Conservation (phyloP, 2,797 vertebrate genomes). For the Danio albolineatus region DNA sequence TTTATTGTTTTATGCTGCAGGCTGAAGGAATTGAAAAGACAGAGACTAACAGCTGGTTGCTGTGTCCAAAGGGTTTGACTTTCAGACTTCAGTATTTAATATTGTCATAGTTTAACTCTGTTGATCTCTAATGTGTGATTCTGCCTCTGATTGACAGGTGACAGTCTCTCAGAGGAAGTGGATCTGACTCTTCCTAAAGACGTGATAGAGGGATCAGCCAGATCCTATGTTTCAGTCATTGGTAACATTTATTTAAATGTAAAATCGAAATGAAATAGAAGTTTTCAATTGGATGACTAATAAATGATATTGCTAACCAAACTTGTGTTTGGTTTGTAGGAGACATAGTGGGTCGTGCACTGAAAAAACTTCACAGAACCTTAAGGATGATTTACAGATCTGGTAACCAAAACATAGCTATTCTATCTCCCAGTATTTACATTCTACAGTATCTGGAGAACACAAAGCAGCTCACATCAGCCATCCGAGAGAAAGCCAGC, state of each 20-base stretch:
- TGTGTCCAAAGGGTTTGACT: conserved; percentile 72
- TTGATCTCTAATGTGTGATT: neutral
- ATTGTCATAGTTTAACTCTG: neutral
- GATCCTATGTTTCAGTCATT: conserved; percentile 37
- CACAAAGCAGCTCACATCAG: too few species aligned
- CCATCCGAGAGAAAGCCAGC: too few species aligned
- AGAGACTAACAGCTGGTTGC: conserved; percentile 67
- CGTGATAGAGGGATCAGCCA: conserved; percentile 69
- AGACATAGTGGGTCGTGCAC: conserved; percentile 78
- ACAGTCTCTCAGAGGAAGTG: conserved; percentile 54
- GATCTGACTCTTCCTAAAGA: conserved; percentile 68
- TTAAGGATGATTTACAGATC: conserved; percentile 82
- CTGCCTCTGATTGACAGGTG: conserved; percentile 55
- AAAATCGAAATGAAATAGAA: too few species aligned
- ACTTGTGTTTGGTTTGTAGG: conserved; percentile 67
- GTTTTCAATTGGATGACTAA: too few species aligned
- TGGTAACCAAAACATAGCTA: conserved; percentile 85
- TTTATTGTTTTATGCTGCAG: conserved; percentile 54
- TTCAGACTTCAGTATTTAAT: too few species aligned
- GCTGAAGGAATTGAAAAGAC: conserved; percentile 69
- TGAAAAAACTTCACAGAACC: conserved; percentile 80
- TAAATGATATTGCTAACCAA: neutral
- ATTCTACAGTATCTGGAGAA: too few species aligned
- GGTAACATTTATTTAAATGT: conserved; percentile 6
- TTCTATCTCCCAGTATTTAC: conserved; percentile 82